Evolutionary conservation across 2,113 vertebrate genomes (phyloP).

Genomic region (Probosciger aterrimus): DNA sequence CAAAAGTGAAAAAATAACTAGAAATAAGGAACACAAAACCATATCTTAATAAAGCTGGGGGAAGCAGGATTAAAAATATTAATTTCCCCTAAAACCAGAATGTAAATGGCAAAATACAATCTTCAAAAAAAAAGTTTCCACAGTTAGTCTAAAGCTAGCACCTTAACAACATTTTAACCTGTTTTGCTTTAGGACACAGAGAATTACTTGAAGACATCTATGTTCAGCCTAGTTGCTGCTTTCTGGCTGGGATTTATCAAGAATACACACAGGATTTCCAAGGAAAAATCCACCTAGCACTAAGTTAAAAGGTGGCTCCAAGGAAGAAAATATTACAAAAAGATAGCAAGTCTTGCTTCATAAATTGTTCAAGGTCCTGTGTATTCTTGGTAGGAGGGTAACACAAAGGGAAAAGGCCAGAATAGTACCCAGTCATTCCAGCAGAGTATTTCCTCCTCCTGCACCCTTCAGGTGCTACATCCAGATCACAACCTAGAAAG

Average conservation of each 20-base stretch:
- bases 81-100: neutral
- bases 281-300: neutral
- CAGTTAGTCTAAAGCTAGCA: neutral
- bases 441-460: neutral
- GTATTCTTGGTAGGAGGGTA: neutral
- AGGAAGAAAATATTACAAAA: neutral
- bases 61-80: neutral
- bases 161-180: neutral
- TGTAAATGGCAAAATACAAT: neutral
- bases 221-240: neutral
- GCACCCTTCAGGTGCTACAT: neutral
- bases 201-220: neutral
- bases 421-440: neutral
- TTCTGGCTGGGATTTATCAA: neutral
- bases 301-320: neutral
- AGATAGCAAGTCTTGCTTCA: neutral
- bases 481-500: neutral
- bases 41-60: neutral
- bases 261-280: neutral
- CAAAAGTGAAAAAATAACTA: constrained; percentile 22
- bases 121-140: neutral
- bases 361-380: neutral
- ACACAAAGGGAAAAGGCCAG: neutral
- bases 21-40: neutral
- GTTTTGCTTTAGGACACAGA: neutral